Percentiles rank a stretch among this genome's conserved stretches.
Evolutionary conservation across 92 coral and sea anemone species (phyloP).

Genomic region (Montipora capitata): DNA sequence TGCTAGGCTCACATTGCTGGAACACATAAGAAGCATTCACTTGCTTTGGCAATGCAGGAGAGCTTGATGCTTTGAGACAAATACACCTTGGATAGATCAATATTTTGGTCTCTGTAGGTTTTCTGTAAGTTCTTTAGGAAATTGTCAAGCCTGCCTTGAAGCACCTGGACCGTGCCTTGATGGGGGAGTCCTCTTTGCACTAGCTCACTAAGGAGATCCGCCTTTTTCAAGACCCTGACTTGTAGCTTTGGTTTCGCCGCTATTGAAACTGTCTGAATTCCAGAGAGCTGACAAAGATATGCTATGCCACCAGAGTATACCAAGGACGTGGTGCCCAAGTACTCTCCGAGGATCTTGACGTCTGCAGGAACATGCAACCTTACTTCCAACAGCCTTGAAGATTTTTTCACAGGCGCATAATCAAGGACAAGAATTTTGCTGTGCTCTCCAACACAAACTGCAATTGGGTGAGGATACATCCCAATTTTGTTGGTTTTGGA

Average conservation of each 20-base stretch:
- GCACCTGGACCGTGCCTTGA: conserved; percentile 53
- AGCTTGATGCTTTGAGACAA: conserved; percentile 39
- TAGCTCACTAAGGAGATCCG: conserved; percentile 39
- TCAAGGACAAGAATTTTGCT: conserved; percentile 5
- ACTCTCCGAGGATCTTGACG: conserved; percentile 49
- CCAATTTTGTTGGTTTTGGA: conserved; percentile 15
- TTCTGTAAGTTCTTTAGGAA: conserved; percentile 24
- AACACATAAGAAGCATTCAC: conserved; percentile 43
- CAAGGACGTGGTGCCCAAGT: conserved; percentile 26
- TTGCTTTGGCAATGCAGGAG: conserved; percentile 44
- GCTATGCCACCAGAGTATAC: conserved; percentile 50
- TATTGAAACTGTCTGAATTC: conserved; percentile 35
- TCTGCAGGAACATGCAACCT: conserved; percentile 62
- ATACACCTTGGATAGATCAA: conserved; percentile 31
- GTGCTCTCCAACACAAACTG: conserved; percentile 12
- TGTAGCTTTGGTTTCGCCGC: conserved; percentile 16
- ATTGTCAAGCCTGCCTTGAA: conserved; percentile 35
- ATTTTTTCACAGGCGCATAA: conserved; percentile 28
- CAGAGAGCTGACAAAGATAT: conserved; percentile 34
- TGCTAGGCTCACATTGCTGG: conserved; percentile 29
- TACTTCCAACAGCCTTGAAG: conserved; percentile 59
- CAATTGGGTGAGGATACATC: conserved; percentile 45
- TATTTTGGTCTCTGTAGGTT: conserved; percentile 16
- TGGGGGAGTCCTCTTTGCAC: conserved; percentile 31
- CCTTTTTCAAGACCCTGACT: conserved; percentile 19